These are phyloP conservation scores for Erebia epiphron DNA, from an alignment of 2,888 invertebrate genomes.

Conservation along the genomic window DNA sequence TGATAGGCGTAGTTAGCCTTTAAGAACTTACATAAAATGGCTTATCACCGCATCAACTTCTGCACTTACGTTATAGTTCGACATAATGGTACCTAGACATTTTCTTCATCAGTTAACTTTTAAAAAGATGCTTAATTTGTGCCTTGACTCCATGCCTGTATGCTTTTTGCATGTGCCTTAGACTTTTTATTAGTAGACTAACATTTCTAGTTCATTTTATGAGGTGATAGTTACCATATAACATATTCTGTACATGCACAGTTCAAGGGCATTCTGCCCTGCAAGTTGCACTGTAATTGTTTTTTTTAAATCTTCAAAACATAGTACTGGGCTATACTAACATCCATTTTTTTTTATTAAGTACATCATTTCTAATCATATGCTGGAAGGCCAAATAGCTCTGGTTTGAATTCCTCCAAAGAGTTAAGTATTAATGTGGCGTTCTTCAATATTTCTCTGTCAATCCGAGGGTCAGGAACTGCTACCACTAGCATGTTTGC, in stretches of 20 bases:
- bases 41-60: too few relatives aligned
- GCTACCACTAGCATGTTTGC: constrained; percentile 94
- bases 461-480: constrained; percentile 86
- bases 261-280: too few relatives aligned
- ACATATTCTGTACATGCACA: too few relatives aligned
- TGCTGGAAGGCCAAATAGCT: constrained; percentile 91
- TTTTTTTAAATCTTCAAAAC: too few relatives aligned
- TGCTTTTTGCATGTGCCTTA: neutral
- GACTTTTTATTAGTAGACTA: neutral
- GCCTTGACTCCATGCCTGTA: too few relatives aligned
- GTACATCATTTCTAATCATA: constrained; percentile 34
- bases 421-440: constrained; percentile 88
- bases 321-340: too few relatives aligned
- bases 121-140: neutral
- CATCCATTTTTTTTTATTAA: neutral
- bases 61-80: too few relatives aligned
- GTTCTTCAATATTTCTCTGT: constrained; percentile 50
- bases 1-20: too few relatives aligned
- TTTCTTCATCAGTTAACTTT: neutral
- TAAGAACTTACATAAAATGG: too few relatives aligned
- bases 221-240: too few relatives aligned
- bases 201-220: neutral
- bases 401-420: constrained; percentile 90
- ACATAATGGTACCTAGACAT: too few relatives aligned
- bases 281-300: too few relatives aligned